Base-by-base conservation (phyloP, 2,113 vertebrate species). In the Bufo bufo region DNA sequence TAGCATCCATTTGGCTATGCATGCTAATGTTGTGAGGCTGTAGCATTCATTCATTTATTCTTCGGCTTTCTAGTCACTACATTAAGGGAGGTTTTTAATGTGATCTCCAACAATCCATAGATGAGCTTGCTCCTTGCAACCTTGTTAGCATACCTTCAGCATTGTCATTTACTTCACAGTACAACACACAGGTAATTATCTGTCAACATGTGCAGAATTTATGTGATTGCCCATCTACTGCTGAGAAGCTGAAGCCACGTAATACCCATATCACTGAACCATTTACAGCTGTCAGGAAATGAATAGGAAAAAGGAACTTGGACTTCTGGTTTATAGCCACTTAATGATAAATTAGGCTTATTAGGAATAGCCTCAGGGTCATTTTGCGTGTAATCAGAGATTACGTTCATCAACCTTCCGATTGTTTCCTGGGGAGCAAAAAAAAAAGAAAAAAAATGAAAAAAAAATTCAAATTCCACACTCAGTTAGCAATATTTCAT, bases 201-300 rank as follows among this genome's bases (percentile, higher is more conserved):
- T 89, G 87, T 89, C 87, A 84, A 84, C 87, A 77, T 74, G 58
- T 84, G 61, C 74, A 78, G 33, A 84, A 89, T 78, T 78, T 63
- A 89, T 89, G 74, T 13, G 87, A 84, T 89, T 84, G 87, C 82
- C 81, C 82, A 77, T 84, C 87, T 78, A 77, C 74, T 89, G 87
- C 87, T 89, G 80, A 77, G 82, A 82, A 52, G 84, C 14, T 50
- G 81, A 50, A 59, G 72, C 52, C 43, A 52, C 56, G 50, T 12
- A 47, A 84, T 45, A 78, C 49, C 54, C 47, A n/a, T n/a, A 84
- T 78, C 54, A 66, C 66, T 66, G 77, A 84, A 82, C 84, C 74
- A 43, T 88, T 65, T 83, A 50, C 87, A 84, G 77, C 58, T 84
- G 58, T 89, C 87, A 78, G 6, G 59, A 43, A 63, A 88, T 54